Conservation (phyloP, 2,797 vertebrate species). For the Rachycentron canadum region DNA sequence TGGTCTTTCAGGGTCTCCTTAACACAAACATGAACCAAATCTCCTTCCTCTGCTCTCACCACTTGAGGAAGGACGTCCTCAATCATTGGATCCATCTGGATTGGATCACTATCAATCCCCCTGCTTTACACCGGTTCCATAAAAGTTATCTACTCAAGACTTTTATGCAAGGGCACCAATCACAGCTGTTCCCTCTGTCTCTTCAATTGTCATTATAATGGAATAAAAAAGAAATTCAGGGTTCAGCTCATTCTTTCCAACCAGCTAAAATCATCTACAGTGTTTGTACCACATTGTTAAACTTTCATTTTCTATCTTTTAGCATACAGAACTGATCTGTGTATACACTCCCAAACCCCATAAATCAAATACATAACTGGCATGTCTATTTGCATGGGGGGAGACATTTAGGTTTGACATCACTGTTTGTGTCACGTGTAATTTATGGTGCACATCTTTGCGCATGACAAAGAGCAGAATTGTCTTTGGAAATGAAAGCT, state of each 20-base stretch:
- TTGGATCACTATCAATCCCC: slow-evolving; percentile 47
- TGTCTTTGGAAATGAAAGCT: slow-evolving; percentile 43
- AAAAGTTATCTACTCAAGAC: slow-evolving; percentile 45
- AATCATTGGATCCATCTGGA: slow-evolving; percentile 59
- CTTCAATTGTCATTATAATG: slow-evolving; percentile 36
- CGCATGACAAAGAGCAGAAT: slow-evolving; percentile 39
- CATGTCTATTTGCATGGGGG: slow-evolving; percentile 8
- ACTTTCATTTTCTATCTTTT: slow-evolving; percentile 12
- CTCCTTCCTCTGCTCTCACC: slow-evolving; percentile 9
- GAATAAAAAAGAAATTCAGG: slow-evolving; percentile 4
- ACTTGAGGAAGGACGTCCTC: slow-evolving; percentile 14
- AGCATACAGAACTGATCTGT: slow-evolving; percentile 6
- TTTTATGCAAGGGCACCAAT: slow-evolving; percentile 42
- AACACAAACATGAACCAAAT: slow-evolving; percentile 34
- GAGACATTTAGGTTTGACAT: slow-evolving; percentile 31
- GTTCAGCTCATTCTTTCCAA: slow-evolving; percentile 23
- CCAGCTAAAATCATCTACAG: slow-evolving; percentile 26
- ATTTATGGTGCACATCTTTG: slow-evolving; percentile 38
- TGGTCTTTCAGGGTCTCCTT: slow-evolving; percentile 37
- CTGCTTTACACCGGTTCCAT: slow-evolving; percentile 43
- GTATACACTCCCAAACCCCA: neutral
- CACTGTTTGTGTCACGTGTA: slow-evolving; percentile 3
- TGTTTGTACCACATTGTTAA: slow-evolving; percentile 14
- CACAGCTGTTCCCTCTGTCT: slow-evolving; percentile 26
- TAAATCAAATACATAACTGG: slow-evolving; percentile 24